Base-by-base conservation (phyloP, 2,888 invertebrate genomes). In the Phymatocera aterrima region DNA sequence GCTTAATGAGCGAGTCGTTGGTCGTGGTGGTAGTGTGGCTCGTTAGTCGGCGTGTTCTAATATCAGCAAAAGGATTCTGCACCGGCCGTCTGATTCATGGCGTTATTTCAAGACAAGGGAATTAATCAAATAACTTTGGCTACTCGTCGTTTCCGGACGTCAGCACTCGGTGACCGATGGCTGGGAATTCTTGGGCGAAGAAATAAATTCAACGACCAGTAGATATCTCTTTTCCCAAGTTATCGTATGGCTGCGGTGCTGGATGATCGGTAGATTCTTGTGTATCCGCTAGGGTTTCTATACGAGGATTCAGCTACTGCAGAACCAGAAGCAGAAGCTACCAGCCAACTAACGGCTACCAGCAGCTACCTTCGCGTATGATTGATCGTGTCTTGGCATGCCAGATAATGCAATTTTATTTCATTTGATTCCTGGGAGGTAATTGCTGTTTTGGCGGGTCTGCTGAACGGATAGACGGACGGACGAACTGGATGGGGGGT, bases 381-480 rank as follows among this genome's bases (percentile, higher is more conserved):
- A 90, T 90, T 89, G 89, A 90, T 90, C 87, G 89, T 84, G 79
- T 83, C 86, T 84, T 90, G 87, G 88, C 90, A 90, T 90, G 90
- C 88, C 88, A 87, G 88, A 89, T 89, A 90, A 90, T 89, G 89
- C 88, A 90, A 90, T 90, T 90, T 90, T 90, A 90, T 90, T 90
- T 90, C 89, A 90, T 90, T 90, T 88, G 89, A 89, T 90, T 90
- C 86, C 86, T 82, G 85, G 86, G 82, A 84, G 88, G 89, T 90
- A 90, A 90, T 90, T 90, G 90, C 89, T 88, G 86, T 90, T 89
- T 89, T 87, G 90, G 88, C 87, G 87, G 88, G 85, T 86, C 84
- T 81, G 84, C 84, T 83, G 79, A 80, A 84, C 86, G 84, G 88
- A 87, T 84, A 84, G 84, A 82, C 86, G 82, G 78, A 82, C 82